These are phyloP conservation scores for Rhinolophus ferrumequinum DNA, from an alignment of 2,113 vertebrate species.

Conservation along the genomic window DNA sequence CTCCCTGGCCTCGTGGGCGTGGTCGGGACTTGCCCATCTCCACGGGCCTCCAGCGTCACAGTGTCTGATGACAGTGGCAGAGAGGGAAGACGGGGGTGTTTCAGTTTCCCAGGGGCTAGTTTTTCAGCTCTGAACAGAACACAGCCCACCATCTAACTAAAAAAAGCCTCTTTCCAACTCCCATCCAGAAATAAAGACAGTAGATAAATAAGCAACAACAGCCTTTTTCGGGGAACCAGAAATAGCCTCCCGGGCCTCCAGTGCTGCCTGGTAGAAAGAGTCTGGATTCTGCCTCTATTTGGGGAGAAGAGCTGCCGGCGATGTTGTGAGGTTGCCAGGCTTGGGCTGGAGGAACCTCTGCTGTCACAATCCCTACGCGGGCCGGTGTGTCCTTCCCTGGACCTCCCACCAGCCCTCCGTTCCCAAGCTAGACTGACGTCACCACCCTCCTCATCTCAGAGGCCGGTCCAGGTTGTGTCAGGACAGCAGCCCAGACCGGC, in stretches of 20 bases:
- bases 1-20: accelerated
- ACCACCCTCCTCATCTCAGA: background rate
- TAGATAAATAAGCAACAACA: conserved; percentile 38
- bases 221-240: conserved; percentile 50
- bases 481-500: accelerated
- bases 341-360: background rate
- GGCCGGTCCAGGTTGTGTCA: background rate
- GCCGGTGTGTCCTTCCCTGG: accelerated
- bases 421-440: background rate
- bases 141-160: conserved; percentile 18
- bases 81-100: background rate
- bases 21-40: background rate
- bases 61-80: background rate
- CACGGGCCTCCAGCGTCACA: background rate
- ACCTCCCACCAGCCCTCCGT: background rate
- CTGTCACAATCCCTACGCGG: accelerated
- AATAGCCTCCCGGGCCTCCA: conserved; percentile 45
- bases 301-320: background rate
- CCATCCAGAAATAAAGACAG: conserved; percentile 61
- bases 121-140: conserved; percentile 6
- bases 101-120: conserved; percentile 29
- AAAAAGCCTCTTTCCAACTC: conserved; percentile 42
- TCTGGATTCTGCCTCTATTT: background rate
- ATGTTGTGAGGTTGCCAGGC: background rate
- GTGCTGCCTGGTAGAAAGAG: background rate